Evolutionary conservation across 92 coral and sea anemone species (phyloP).

Genomic region (Epizoanthus illoricatus): DNA sequence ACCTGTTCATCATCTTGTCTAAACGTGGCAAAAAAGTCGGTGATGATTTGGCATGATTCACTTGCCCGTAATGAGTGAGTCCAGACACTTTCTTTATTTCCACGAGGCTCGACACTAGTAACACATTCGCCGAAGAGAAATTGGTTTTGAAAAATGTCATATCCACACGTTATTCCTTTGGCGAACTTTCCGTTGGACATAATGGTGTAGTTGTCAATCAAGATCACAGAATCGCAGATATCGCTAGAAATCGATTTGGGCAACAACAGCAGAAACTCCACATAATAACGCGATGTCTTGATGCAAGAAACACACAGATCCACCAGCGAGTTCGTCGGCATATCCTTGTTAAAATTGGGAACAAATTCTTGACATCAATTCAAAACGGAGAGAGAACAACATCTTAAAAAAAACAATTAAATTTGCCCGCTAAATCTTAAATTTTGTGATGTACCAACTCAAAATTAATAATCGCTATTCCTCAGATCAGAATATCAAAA

Average conservation of each 20-base stretch:
- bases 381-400: background rate
- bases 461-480: background rate
- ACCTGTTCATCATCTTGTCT: background rate
- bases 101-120: background rate
- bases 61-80: conserved; percentile 10
- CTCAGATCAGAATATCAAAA: conserved; percentile 20
- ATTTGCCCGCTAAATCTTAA: background rate
- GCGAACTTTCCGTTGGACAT: conserved; percentile 20
- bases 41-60: conserved; percentile 20
- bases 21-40: background rate
- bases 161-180: conserved; percentile 33
- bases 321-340: conserved; percentile 37
- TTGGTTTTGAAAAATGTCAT: conserved; percentile 20
- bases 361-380: background rate
- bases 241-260: conserved; percentile 29
- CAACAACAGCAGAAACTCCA: conserved; percentile 21
- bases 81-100: conserved; percentile 9
- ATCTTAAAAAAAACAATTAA: background rate
- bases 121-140: conserved; percentile 32
- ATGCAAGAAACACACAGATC: conserved; percentile 32
- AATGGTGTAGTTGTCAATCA: conserved; percentile 18
- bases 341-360: background rate
- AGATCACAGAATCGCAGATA: conserved; percentile 24
- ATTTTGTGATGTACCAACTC: background rate
- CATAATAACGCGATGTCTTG: conserved; percentile 24